Evolutionary conservation across 2,888 invertebrate species (phyloP), one percentile per base, ranked within the genome.

Genomic region (Trachelus stipa): DNA sequence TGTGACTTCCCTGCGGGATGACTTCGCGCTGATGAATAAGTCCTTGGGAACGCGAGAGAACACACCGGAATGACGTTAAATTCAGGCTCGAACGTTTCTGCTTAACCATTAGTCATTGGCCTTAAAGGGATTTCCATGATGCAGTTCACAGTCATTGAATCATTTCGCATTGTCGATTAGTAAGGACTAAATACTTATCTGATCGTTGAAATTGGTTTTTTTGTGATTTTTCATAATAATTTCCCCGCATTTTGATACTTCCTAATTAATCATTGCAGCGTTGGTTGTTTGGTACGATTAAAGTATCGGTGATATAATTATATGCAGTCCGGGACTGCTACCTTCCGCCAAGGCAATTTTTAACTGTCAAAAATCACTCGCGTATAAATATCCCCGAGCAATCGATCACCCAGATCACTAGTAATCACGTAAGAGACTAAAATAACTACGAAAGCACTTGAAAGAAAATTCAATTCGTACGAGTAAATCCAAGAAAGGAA

Each of bases 31-130:
- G 76, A 76, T 76, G 76, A 71, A 73, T 76, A 75, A 68, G 73
- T 69, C 78, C 76, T 78, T 78, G 79, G 76, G 37, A 74, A 77
- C 68, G 78, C 68, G 3, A 69, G 73, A 74, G 74, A 77, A 69
- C 40, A 56, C 23, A 56, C 56, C 2, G 56, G 56, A 56, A 23
- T 56, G 56, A 73, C 69, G 71, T 33, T 34, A 34, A 34, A 74
- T 30, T 33, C 23, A 34, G 11, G 34, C 30, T 35, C 6, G 1
- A 74, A 74, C 35, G 23, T 9, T 74, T 35, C 37, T 35, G 6
- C 74, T 35, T 23, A 35, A 23, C 74, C 33, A 74, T 74, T 74
- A 74, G 34, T 74, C 74, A 74, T 34, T 30, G 35, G 37, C 23
- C 30, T 74, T 34, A 34, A 74, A 74, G 71, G 71, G 71, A 71